Evolutionary conservation across 2,113 vertebrate species (phyloP), one percentile per base, ranked within the genome.

Genomic region (Engystomops pustulosus): DNA sequence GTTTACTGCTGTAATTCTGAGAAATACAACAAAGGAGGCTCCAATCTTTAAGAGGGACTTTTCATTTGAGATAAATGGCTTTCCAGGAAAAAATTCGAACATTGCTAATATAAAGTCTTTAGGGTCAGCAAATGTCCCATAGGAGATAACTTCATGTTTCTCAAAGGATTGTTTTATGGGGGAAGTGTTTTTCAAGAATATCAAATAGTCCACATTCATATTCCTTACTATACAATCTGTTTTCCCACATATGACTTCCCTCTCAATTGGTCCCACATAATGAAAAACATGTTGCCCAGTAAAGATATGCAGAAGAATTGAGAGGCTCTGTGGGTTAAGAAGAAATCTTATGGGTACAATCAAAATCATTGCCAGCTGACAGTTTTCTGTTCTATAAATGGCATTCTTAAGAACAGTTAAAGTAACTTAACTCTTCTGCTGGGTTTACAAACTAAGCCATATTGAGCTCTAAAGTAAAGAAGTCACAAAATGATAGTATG

Each of bases 341-440:
- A 38, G 41, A 68, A 69, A 53, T 70, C 65, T 34, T 80, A 68
- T 32, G 38, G 77, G 78, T 68, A 36, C 17, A 80, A n/a, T 47
- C 27, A 51, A 80, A 81, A 81, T 81, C 65, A 70, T 68, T 70
- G 47, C 79, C 67, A 81, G 44, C 79, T 81, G 67, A 81, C 18
- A 17, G 12, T 55, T 69, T 80, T 70, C 65, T 71, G 14, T 45
- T 68, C 79, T 55, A 81, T 70, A 38, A 69, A 81, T 51, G 62
- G 62, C 30, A 70, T 23, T 49, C 58, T 51, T 36, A 49, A 45
- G 18, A 36, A 17, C 62, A 10, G 58, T 65, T 79, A 45, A 6
- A 68, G 25, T 49, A 65, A 75, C 41, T 75, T 32, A 51, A 75
- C 25, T 17, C 71, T 75, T 25, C 10, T 34, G 47, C 72, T 34